These are phyloP conservation scores for Rhyacichthys aspro DNA, from an alignment of 2,797 vertebrate genomes.

Conservation along the genomic window DNA sequence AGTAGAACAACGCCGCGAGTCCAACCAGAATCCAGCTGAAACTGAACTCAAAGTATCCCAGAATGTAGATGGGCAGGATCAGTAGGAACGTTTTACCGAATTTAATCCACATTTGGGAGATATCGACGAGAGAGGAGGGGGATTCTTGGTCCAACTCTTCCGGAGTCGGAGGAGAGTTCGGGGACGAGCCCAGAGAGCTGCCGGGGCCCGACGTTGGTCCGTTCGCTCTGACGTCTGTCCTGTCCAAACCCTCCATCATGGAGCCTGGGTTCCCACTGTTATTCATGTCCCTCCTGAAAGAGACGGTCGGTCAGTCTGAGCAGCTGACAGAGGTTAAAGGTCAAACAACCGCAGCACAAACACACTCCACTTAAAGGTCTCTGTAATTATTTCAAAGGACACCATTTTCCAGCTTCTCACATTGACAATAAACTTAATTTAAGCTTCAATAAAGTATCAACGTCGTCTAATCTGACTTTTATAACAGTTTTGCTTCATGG, in stretches of 20 bases:
- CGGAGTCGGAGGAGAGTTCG: conserved; percentile 18
- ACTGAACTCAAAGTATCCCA: conserved; percentile 95
- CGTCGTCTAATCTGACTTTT: no score
- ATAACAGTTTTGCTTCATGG: no score
- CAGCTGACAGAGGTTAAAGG: not conserved
- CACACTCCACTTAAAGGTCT: no score
- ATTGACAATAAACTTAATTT: no score
- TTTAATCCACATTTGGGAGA: conserved; percentile 86
- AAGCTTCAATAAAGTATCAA: no score
- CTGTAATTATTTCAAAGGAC: no score
- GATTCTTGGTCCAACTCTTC: conserved; percentile 49
- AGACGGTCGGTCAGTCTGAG: conserved; percentile 14
- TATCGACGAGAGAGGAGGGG: conserved; percentile 71
- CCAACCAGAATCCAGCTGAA: conserved; percentile 96
- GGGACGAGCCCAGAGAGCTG: conserved; percentile 1
- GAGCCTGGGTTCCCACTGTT: conserved; percentile 30
- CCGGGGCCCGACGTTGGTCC: conserved; percentile 27
- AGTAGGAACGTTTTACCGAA: conserved; percentile 90
- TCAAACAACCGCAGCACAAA: not conserved
- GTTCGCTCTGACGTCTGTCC: conserved; percentile 22
- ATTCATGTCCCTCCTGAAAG: conserved; percentile 61
- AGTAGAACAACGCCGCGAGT: conserved; percentile 87
- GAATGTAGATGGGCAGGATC: conserved; percentile 90
- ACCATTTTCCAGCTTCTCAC: not conserved
- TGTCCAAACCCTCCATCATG: conserved; percentile 46